Evolutionary conservation across 2,888 invertebrate genomes (phyloP).

Genomic region (Melanostoma scalare): DNA sequence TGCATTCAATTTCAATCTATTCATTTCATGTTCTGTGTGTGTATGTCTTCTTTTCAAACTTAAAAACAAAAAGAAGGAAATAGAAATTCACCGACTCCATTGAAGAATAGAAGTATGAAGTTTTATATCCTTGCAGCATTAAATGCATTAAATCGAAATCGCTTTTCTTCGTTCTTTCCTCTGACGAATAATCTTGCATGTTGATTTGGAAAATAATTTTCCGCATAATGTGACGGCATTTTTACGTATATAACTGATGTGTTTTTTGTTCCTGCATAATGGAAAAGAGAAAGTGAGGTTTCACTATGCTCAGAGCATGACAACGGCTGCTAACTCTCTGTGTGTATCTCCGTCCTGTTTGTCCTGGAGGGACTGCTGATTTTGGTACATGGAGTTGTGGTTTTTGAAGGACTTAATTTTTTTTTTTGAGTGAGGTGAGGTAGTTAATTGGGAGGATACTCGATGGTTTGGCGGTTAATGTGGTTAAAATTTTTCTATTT

Average conservation of each 20-base stretch:
- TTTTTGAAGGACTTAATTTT: no score
- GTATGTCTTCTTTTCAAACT: constrained; percentile 22
- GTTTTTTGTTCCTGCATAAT: constrained; percentile 53
- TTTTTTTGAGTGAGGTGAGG: no score
- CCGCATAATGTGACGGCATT: constrained; percentile 71
- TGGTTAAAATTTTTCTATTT: no score
- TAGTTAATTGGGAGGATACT: no score
- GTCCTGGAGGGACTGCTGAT: no score
- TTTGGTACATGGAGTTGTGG: no score
- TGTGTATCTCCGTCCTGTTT: no score
- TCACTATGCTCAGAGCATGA: no score
- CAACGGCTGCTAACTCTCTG: no score
- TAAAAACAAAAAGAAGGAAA: constrained; percentile 15
- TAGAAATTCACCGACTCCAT: constrained; percentile 11
- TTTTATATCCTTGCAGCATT: constrained; percentile 17
- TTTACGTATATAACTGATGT: constrained; percentile 52
- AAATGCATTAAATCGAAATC: constrained; percentile 27
- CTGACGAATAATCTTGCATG: constrained; percentile 53
- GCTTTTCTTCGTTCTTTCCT: constrained; percentile 27
- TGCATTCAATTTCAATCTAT: constrained; percentile 64
- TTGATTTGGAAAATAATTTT: constrained; percentile 70
- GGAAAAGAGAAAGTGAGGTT: background rate
- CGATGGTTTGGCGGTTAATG: no score
- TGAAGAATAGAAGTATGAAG: background rate
- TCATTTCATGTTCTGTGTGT: constrained; percentile 6